These are phyloP conservation scores for Microcaecilia unicolor DNA, from an alignment of 2,797 vertebrate species.

Conservation along the genomic window DNA sequence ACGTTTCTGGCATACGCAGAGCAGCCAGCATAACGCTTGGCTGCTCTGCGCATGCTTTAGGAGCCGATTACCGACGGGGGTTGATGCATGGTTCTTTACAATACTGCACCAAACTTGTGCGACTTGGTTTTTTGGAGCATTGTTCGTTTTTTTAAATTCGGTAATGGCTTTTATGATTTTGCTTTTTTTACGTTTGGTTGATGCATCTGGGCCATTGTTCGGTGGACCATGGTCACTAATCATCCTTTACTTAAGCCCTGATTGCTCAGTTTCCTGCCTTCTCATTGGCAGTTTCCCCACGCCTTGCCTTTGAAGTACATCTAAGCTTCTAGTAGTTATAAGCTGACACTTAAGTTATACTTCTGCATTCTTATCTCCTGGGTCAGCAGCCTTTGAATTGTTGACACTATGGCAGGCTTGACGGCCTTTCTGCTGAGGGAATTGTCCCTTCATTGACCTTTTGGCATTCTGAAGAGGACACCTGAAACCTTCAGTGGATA, in stretches of 20 bases:
- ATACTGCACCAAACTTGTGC: too few species aligned
- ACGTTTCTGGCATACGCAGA: too few species aligned
- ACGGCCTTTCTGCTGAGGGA: constrained; percentile 22
- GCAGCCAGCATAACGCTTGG: too few species aligned
- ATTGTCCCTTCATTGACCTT: constrained; percentile 46
- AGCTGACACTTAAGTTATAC: constrained; percentile 33
- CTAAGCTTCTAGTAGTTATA: constrained; percentile 25
- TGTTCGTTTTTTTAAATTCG: too few species aligned
- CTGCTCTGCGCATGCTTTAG: too few species aligned
- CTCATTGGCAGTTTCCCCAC: not conserved
- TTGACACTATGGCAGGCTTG: constrained; percentile 34
- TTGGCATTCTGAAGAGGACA: constrained; percentile 35
- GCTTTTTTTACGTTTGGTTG: too few species aligned
- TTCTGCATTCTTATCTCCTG: constrained; percentile 48
- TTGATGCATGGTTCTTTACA: too few species aligned
- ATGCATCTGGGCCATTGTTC: too few species aligned
- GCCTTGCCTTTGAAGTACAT: constrained; percentile 43
- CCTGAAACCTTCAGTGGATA: constrained; percentile 44
- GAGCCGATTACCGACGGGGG: too few species aligned
- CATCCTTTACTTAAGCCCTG: constrained; percentile 6
- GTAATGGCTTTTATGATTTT: too few species aligned
- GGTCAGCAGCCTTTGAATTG: constrained; percentile 40
- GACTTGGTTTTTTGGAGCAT: too few species aligned
- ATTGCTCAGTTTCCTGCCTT: constrained; percentile 2
- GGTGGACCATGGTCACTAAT: constrained; percentile 14